Base-by-base conservation (phyloP, 2,797 vertebrate species). In the Choloepus didactylus region DNA sequence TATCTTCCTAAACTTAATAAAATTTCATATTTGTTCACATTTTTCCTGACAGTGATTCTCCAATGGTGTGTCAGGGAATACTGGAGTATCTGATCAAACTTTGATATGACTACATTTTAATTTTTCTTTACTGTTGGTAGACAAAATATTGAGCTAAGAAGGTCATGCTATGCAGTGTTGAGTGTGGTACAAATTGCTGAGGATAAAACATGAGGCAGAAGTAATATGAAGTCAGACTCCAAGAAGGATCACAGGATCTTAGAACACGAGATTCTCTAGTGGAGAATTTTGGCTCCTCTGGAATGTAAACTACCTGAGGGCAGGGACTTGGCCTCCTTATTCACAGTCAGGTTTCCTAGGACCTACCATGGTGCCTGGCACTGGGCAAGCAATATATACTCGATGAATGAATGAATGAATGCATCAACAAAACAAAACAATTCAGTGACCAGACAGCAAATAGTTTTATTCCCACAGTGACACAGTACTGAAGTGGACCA, bases 21-120 rank as follows among this genome's bases (percentile, higher is more conserved):
- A 54, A 90, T 27, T 27, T 81, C 35, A 62, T 5, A 54, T 18
- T 69, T 82, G 35, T 80, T 66, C 67, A 18, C 16, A 49, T 75
- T 93, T 86, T 93, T 75, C n/a, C 67, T 38, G 29, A 87, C 60
- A 29, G n/a, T 93, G 73, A 29, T 72, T 83, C 59, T 92, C 94
- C 73, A 54, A 5, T 72, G 16, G 23, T 73, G 6, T 3, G 6
- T 82, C 46, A 76, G 54, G 41, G 41, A 27, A 49, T 23, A 69
- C 18, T 86, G 27, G 8, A 51, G 15, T 59, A 5, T 79, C 54
- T 19, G 29, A 54, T 41, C 23, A 73, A 46, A 54, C 12, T 72
- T 90, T 64, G 54, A 59, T 66, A 25, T 59, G 31, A 59, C 66
- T 56, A n/a, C 80, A 31, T 4, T 49, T 64, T 38, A 79, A 31